phyloP scores from a whole-genome alignment of 2,888 invertebrate species.

The Amaurobius ferox region DNA sequence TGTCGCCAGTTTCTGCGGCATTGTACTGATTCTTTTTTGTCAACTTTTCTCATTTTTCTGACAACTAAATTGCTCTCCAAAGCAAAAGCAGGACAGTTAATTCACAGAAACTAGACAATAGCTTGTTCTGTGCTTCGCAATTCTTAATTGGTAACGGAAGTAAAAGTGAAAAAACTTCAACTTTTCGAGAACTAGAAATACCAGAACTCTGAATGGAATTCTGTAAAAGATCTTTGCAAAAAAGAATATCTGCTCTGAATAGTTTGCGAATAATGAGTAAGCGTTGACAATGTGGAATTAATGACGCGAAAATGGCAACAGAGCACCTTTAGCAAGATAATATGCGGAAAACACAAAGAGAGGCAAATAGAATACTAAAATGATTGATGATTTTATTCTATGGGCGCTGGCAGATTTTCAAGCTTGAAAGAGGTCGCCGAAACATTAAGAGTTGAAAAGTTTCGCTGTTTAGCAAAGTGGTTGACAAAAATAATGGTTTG shows the following conservation, averaged over 20 bases:
- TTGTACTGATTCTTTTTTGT: not conserved
- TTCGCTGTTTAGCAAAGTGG: not conserved
- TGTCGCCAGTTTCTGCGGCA: not conserved
- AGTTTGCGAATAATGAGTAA: slow-evolving; percentile 35
- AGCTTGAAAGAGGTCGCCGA: not conserved
- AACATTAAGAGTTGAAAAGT: not conserved
- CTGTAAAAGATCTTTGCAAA: not conserved
- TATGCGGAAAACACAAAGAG: not conserved
- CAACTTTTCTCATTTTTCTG: not conserved
- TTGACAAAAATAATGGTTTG: not conserved
- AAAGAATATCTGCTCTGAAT: not conserved
- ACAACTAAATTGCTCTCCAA: slow-evolving; percentile 1
- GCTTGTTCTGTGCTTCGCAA: slow-evolving; percentile 12
- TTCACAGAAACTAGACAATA: slow-evolving; percentile 37
- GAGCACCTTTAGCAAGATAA: not conserved
- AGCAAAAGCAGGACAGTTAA: slow-evolving; percentile 29
- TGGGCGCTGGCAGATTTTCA: not conserved
- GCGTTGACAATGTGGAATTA: not conserved
- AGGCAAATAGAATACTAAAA: not conserved
- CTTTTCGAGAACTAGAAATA: not conserved
- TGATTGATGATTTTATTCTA: not conserved
- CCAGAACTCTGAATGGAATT: not conserved
- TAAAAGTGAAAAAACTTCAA: not conserved
- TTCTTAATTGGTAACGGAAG: slow-evolving; percentile 56
- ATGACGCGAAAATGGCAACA: not conserved